phyloP scores from a whole-genome alignment of 2,113 vertebrate species.

The Seriola quinqueradiata region DNA sequence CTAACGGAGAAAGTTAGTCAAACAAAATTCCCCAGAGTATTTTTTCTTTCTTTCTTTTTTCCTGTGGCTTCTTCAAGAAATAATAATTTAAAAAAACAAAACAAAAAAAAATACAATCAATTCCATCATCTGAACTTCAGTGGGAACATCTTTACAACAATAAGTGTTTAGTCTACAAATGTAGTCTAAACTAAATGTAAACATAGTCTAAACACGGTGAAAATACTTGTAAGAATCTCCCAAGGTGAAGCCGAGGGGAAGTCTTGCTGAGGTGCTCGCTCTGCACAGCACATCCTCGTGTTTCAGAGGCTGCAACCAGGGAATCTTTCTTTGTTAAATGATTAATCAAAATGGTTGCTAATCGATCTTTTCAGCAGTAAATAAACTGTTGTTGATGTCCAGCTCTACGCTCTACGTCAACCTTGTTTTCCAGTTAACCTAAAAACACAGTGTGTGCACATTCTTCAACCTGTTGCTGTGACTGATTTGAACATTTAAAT shows the following conservation, averaged over 20 bases:
- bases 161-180: background rate
- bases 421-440: background rate
- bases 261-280: too few relatives aligned
- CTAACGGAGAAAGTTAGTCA: background rate
- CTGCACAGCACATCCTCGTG: background rate
- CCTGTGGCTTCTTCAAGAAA: background rate
- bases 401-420: too few relatives aligned
- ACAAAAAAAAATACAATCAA: too few relatives aligned
- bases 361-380: background rate
- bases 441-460: background rate
- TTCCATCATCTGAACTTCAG: background rate
- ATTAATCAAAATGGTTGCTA: too few relatives aligned
- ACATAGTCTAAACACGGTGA: background rate
- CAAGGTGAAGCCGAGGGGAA: background rate
- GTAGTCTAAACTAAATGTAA: background rate
- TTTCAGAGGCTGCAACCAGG: too few relatives aligned
- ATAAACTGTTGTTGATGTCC: background rate
- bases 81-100: background rate
- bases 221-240: background rate
- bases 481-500: background rate
- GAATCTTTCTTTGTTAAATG: background rate
- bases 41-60: background rate
- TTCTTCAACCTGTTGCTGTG: background rate
- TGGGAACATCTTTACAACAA: background rate
- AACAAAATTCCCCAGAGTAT: background rate